These are phyloP conservation scores for Brachionichthys hirsutus DNA, from an alignment of 2,113 vertebrate species.

Conservation along the genomic window DNA sequence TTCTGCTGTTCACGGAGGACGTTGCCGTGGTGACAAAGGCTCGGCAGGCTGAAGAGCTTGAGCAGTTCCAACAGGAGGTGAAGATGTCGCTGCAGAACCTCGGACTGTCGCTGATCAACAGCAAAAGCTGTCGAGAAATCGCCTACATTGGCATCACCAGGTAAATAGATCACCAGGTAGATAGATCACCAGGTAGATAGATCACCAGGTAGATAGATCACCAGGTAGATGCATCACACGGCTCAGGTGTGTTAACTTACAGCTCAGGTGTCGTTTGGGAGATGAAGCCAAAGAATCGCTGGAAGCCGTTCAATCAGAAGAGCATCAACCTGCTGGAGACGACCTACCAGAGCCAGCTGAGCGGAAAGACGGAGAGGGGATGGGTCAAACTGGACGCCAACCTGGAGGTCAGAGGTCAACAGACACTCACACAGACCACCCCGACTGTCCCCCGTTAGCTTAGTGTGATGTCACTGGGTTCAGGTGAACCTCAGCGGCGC, in stretches of 20 bases:
- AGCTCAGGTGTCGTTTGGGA: constrained; percentile 98
- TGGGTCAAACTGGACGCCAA: constrained; percentile 86
- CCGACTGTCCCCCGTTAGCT: not conserved
- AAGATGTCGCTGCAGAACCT: constrained; percentile 89
- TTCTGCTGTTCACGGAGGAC: constrained; percentile 93
- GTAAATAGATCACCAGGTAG: constrained; percentile 83
- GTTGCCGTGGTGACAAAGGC: constrained; percentile 90
- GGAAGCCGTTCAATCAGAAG: constrained; percentile 93
- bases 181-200: not conserved
- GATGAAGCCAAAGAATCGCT: constrained; percentile 87
- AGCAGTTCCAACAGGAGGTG: constrained; percentile 90
- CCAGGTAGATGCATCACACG: constrained; percentile 34
- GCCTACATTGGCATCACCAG: constrained; percentile 94
- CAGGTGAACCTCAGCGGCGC: constrained; percentile 87
- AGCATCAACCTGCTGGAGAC: constrained; percentile 89
- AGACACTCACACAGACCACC: not conserved
- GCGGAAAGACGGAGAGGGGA: constrained; percentile 39
- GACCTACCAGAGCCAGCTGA: constrained; percentile 81
- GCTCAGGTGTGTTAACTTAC: constrained; percentile 74
- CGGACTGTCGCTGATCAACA: constrained; percentile 92
- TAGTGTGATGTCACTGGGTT: constrained; percentile 25
- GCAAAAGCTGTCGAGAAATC: constrained; percentile 86
- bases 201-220: not conserved
- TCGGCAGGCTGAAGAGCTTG: constrained; percentile 91
- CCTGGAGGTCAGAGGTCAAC: constrained; percentile 81